phyloP scores from a whole-genome alignment of 2,113 vertebrate genomes.

The Clinocottus analis region DNA sequence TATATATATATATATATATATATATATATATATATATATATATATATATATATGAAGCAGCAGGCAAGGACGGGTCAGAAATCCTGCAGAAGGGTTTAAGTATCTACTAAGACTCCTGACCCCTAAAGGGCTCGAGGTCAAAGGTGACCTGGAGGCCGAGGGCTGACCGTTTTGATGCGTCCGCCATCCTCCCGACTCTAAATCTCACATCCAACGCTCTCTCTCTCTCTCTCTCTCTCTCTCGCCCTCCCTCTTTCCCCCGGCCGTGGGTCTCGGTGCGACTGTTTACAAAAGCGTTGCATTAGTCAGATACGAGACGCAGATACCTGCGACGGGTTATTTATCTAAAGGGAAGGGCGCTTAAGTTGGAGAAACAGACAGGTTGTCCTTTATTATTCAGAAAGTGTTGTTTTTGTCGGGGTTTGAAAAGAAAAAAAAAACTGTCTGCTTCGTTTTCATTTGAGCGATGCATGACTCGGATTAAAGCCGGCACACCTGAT shows the following conservation, averaged over 20 bases:
- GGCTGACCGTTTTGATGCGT: slow-evolving; percentile 59
- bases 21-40: slow-evolving; percentile 23
- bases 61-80: slow-evolving; percentile 73
- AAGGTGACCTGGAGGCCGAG: slow-evolving; percentile 74
- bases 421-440: neutral
- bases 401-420: slow-evolving; percentile 42
- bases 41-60: slow-evolving; percentile 31
- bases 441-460: slow-evolving; percentile 55
- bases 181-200: neutral
- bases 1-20: slow-evolving; percentile 16
- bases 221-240: slow-evolving; percentile 3
- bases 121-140: slow-evolving; percentile 78
- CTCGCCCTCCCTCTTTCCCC: slow-evolving; percentile 32
- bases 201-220: slow-evolving; percentile 9
- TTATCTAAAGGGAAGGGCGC: slow-evolving; percentile 66
- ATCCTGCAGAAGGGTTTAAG: slow-evolving; percentile 78
- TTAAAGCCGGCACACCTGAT: slow-evolving; percentile 77
- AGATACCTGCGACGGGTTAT: slow-evolving; percentile 68
- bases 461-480: slow-evolving; percentile 56
- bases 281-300: slow-evolving; percentile 70
- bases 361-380: slow-evolving; percentile 54
- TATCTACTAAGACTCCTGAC: slow-evolving; percentile 79
- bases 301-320: slow-evolving; percentile 71
- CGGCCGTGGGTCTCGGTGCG: slow-evolving; percentile 19
- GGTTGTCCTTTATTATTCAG: slow-evolving; percentile 62